Evolutionary conservation across 1,140 invertebrate species (phyloP).

Genomic region (Aporrectodea caliginosa): DNA sequence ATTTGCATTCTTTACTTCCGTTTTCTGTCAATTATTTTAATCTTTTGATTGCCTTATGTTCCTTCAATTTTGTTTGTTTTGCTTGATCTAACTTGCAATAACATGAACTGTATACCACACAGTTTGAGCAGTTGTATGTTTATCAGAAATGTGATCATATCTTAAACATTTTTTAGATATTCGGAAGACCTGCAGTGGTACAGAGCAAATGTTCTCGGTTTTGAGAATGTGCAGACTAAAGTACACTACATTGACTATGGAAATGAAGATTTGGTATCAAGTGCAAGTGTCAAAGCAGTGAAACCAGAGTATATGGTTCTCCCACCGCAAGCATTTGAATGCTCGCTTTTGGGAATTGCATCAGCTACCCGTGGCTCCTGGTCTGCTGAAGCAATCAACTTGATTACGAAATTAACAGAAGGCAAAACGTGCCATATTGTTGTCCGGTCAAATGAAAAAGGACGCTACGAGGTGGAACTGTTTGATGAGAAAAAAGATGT

Average conservation of each 20-base stretch:
- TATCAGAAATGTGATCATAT: no score
- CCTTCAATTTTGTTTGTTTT: no score
- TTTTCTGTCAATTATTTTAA: no score
- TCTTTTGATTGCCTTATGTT: no score
- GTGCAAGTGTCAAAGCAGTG: neutral
- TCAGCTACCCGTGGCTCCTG: constrained; percentile 26
- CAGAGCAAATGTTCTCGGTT: neutral
- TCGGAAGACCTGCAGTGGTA: constrained; percentile 4
- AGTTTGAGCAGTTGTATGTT: no score
- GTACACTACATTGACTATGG: neutral
- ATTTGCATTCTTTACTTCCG: no score
- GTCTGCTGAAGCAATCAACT: constrained; percentile 13
- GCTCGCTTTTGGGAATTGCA: constrained; percentile 33
- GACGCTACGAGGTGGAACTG: constrained; percentile 22
- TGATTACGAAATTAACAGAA: neutral
- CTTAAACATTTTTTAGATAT: neutral
- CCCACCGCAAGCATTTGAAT: constrained; percentile 1
- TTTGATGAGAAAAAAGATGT: neutral
- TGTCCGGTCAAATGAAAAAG: neutral
- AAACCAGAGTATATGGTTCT: neutral
- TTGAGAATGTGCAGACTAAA: neutral
- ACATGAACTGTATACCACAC: no score
- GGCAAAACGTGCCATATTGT: constrained; percentile 22
- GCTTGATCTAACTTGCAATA: no score
- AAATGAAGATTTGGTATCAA: neutral